Evolutionary conservation across 2,113 vertebrate species (phyloP).

Genomic region (Tonatia bakeri): DNA sequence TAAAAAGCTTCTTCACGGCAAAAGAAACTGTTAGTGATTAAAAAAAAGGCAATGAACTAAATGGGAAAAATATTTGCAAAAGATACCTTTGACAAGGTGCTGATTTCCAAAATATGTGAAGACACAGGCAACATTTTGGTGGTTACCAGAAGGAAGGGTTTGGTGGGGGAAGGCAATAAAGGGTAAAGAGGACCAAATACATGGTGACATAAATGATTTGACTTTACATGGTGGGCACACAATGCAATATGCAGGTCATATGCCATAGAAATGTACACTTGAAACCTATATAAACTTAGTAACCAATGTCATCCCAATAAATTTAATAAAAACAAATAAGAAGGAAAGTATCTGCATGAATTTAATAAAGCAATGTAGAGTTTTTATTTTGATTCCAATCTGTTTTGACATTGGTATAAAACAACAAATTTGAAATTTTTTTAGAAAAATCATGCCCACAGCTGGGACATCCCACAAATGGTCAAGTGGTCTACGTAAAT

Average conservation of each 20-base stretch:
- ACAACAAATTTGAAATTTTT: background rate
- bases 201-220: background rate
- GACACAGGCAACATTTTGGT: background rate
- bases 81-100: too few relatives aligned
- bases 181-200: background rate
- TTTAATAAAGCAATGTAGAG: background rate
- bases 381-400: conserved; percentile 25
- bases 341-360: background rate
- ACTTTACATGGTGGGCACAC: background rate
- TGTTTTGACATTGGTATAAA: background rate
- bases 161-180: background rate
- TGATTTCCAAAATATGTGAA: too few relatives aligned
- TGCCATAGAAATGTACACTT: background rate
- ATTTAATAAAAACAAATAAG: background rate
- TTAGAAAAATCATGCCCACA: background rate
- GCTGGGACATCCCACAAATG: background rate
- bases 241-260: background rate
- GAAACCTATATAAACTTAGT: background rate
- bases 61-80: too few relatives aligned
- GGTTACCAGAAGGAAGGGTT: background rate
- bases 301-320: background rate
- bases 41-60: too few relatives aligned
- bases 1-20: too few relatives aligned
- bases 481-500: background rate
- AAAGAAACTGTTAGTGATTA: too few relatives aligned